Percentiles rank a stretch among this genome's conserved stretches.
Evolutionary conservation across 2,888 invertebrate species (phyloP).

Genomic region (Smittia aterrima): DNA sequence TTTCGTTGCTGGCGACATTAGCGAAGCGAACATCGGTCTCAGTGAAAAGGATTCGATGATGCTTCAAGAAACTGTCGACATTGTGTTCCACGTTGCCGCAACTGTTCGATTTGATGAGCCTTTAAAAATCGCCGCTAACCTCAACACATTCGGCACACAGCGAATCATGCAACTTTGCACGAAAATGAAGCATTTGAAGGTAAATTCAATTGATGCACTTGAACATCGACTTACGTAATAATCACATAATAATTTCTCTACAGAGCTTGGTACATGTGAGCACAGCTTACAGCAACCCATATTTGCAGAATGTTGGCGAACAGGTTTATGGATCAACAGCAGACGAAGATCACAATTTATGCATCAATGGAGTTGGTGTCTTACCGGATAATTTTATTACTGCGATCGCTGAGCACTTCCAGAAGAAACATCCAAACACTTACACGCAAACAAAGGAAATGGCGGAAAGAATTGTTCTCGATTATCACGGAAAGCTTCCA

Average conservation of each 20-base stretch:
- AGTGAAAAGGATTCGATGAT: constrained; percentile 62
- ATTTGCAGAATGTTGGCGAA: constrained; percentile 76
- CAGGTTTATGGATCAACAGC: constrained; percentile 72
- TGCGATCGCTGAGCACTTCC: constrained; percentile 57
- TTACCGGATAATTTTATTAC: constrained; percentile 63
- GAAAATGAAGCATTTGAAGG: constrained; percentile 73
- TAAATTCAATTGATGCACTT: constrained; percentile 46
- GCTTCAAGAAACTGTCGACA: constrained; percentile 67
- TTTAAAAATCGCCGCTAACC: constrained; percentile 77
- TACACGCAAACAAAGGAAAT: constrained; percentile 94
- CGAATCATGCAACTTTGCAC: constrained; percentile 78
- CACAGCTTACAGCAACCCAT: constrained; percentile 95
- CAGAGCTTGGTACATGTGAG: constrained; percentile 86
- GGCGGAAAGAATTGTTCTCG: constrained; percentile 78
- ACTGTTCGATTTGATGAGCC: constrained; percentile 94
- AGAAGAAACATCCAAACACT: constrained; percentile 87
- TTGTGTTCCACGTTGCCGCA: constrained; percentile 94
- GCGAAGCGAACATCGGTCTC: constrained; percentile 68
- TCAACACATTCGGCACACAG: constrained; percentile 88
- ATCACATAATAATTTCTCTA: constrained; percentile 42
- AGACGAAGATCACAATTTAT: constrained; percentile 59
- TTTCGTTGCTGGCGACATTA: constrained; percentile 74
- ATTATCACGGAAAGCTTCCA: constrained; percentile 72
- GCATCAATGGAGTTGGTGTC: constrained; percentile 62
- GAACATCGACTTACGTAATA: background rate